Conservation (phyloP, 2,797 vertebrate genomes). For the Gymnopithys bicolor region DNA sequence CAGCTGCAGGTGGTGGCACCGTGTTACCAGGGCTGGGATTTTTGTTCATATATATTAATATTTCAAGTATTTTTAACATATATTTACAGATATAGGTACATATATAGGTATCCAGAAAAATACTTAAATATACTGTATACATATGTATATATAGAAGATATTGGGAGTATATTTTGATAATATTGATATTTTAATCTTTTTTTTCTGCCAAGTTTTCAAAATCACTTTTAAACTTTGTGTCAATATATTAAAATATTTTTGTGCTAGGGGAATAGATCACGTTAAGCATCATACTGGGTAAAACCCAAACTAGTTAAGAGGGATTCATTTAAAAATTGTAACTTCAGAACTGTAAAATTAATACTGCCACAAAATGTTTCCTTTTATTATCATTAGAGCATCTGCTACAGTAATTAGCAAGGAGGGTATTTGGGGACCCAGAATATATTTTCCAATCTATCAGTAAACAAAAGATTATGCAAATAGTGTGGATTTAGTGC, state of each 20-base stretch:
- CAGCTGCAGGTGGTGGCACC: conserved; percentile 61
- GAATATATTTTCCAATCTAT: conserved; percentile 66
- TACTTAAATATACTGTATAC: neutral
- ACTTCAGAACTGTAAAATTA: conserved; percentile 55
- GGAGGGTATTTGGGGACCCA: conserved; percentile 52
- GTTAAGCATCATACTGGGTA: neutral
- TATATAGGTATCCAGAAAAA: neutral
- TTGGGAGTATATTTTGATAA: neutral
- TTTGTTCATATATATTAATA: neutral
- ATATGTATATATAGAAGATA: neutral
- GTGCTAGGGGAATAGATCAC: conserved; percentile 1
- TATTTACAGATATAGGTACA: neutral
- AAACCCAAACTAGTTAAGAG: conserved; percentile 14
- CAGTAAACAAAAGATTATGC: conserved; percentile 69
- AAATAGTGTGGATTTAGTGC: conserved; percentile 68
- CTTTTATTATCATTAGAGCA: conserved; percentile 67
- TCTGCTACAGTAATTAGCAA: conserved; percentile 61
- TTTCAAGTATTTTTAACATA: neutral
- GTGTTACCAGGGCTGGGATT: neutral
- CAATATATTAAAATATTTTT: neutral
- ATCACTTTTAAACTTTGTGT: conserved; percentile 11
- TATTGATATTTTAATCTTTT: conserved; percentile 16
- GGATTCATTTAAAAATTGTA: conserved; percentile 31
- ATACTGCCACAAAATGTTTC: conserved; percentile 41
- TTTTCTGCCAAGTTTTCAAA: conserved; percentile 50